These are phyloP conservation scores for Amphipoea lucens DNA, from an alignment of 2,888 invertebrate species.

Conservation along the genomic window DNA sequence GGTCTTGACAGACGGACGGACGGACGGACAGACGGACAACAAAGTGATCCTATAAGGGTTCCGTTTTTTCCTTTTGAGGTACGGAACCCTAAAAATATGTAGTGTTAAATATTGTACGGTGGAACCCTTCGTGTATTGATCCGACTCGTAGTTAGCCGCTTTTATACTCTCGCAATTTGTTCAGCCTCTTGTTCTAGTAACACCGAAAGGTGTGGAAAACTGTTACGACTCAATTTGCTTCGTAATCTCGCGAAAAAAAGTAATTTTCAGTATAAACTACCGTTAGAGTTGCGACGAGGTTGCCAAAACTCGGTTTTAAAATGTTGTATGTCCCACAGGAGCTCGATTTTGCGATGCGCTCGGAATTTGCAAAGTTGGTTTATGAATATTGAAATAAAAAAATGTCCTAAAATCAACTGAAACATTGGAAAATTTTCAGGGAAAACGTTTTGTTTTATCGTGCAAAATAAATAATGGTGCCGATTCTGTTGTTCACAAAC, in stretches of 20 bases:
- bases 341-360: constrained; percentile 27
- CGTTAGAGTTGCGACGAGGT: constrained; percentile 39
- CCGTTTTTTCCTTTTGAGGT: too few relatives aligned
- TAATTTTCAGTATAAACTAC: constrained; percentile 61
- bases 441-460: background rate
- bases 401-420: constrained; percentile 1
- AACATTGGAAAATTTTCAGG: background rate
- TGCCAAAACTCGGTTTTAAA: constrained; percentile 31
- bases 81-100: too few relatives aligned
- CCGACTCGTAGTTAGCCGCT: background rate
- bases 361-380: constrained; percentile 25
- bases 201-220: constrained; percentile 32
- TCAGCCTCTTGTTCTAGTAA: constrained; percentile 54
- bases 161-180: constrained; percentile 55
- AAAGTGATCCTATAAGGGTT: too few relatives aligned
- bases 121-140: background rate
- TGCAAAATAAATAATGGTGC: constrained; percentile 2
- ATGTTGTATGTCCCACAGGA: constrained; percentile 12
- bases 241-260: constrained; percentile 62
- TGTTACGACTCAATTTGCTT: constrained; percentile 61
- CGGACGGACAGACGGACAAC: too few relatives aligned
- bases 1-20: too few relatives aligned
- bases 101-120: background rate
- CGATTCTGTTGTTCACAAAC: too few relatives aligned
- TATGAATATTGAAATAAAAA: constrained; percentile 46